Conservation (phyloP, 2,888 invertebrate species). For the Adineta ricciae region DNA sequence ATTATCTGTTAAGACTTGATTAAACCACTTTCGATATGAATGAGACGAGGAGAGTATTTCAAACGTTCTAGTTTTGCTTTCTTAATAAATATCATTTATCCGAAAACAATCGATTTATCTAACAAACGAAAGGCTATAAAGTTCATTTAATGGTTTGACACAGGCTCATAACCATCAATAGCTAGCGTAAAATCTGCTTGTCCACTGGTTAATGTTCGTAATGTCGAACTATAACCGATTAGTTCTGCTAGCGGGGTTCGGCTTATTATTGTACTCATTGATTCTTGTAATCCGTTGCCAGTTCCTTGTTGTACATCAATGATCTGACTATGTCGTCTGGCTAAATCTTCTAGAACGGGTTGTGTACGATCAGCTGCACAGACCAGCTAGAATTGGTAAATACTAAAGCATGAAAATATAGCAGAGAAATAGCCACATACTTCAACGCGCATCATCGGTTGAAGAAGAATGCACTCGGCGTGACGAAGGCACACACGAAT, state of each 20-base stretch:
- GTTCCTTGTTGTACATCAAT: constrained; percentile 34
- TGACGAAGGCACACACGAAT: constrained; percentile 61
- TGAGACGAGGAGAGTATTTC: no score
- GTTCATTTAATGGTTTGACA: constrained; percentile 43
- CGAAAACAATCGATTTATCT: neutral
- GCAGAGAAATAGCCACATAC: constrained; percentile 56
- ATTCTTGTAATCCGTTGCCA: constrained; percentile 34
- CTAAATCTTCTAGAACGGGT: constrained; percentile 61
- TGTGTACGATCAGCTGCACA: constrained; percentile 19
- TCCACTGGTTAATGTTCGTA: constrained; percentile 80
- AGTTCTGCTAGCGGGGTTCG: constrained; percentile 69
- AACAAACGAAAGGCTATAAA: neutral
- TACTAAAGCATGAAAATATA: neutral
- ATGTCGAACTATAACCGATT: constrained; percentile 70
- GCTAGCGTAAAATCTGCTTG: constrained; percentile 78
- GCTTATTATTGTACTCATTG: constrained; percentile 37
- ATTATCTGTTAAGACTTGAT: no score
- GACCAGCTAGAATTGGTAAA: no score
- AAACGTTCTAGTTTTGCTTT: no score
- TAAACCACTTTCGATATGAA: no score
- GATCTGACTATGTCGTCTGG: constrained; percentile 63
- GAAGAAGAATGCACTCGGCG: constrained; percentile 56
- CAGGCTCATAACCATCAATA: constrained; percentile 65
- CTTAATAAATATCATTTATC: no score
- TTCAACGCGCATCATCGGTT: constrained; percentile 80